Conservation (phyloP, 2,888 invertebrate genomes). For the Andricus curvator region DNA sequence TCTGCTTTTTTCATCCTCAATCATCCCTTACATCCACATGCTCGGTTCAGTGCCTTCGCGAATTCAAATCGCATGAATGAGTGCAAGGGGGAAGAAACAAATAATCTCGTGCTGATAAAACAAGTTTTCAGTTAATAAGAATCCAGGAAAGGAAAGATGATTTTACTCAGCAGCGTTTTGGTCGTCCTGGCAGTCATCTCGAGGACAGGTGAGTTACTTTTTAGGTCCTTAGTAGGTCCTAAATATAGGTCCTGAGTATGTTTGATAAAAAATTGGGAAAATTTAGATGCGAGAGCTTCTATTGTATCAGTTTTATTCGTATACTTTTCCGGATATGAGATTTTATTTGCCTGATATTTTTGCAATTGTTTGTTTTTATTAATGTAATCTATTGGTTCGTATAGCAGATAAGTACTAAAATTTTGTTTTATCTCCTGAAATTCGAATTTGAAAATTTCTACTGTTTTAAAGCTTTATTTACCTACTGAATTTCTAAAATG, state of each 20-base stretch:
- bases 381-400: too few species aligned
- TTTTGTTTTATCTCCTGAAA: too few species aligned
- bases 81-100: slow-evolving; percentile 9
- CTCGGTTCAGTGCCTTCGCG: slow-evolving; percentile 12
- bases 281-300: neutral
- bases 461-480: too few species aligned
- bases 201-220: slow-evolving; percentile 68
- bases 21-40: neutral
- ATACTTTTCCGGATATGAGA: neutral
- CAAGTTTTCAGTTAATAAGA: slow-evolving; percentile 3
- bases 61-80: slow-evolving; percentile 9
- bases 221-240: neutral
- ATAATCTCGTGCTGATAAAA: slow-evolving; percentile 1
- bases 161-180: slow-evolving; percentile 63
- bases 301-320: too few species aligned
- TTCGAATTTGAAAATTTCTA: too few species aligned
- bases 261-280: neutral
- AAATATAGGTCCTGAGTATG: neutral
- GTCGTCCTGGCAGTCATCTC: slow-evolving; percentile 67
- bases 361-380: too few species aligned
- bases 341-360: neutral
- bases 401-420: too few species aligned
- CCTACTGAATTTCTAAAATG: too few species aligned
- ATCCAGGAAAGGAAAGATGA: slow-evolving; percentile 60
- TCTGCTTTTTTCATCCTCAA: neutral